Base-by-base conservation (phyloP, 2,113 vertebrate species). In the Procavia capensis region DNA sequence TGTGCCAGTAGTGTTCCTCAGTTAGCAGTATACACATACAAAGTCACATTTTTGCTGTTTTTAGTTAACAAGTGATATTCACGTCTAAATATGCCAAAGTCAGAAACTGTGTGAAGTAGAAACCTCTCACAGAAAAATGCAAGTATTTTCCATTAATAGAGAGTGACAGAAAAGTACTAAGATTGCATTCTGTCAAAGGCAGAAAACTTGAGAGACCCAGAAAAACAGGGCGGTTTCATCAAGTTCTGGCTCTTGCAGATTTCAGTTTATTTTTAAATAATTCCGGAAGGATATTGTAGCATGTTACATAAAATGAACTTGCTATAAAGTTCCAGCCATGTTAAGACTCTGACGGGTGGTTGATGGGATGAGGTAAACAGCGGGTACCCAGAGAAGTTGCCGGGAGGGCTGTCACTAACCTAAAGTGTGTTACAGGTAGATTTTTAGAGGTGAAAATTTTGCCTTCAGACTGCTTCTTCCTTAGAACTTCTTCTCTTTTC, bases 11-110 rank as follows among this genome's bases (percentile, higher is more conserved):
- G 50, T 11, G 50, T 16, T 54, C 50, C 50, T 54, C 14, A 16
- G n/a, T 16, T 54, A 88, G 61, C 24, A 43, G 5, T 96, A 66
- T 87, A 59, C 50, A 63, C 36, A 47, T 79, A 63, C 19, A 74
- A 95, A 91, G 61, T 93, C 16, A 74, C 4, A 64, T 79, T 88
- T 83, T 88, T 76, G 85, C 54, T 91, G 70, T 24, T 92, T 87
- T 57, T 94, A 79, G 5, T 50, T 85, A 78, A 75, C 31, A 59
- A 41, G 54, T 92, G 54, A 70, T 57, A 0, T 8, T 64, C 24
- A 41, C 85, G 22, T n/a, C 45, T 74, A 78, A 93, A 61, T 70
- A 9, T 27, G 9, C 19, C 5, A 63, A 63, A 63, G 25, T 63
- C 24, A 29, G 25, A 63, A 25, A 24, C 27, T 63, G 24, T 27